These are phyloP conservation scores for Lasioglossum albipes DNA, from an alignment of 1,140 invertebrate species.

Conservation along the genomic window DNA sequence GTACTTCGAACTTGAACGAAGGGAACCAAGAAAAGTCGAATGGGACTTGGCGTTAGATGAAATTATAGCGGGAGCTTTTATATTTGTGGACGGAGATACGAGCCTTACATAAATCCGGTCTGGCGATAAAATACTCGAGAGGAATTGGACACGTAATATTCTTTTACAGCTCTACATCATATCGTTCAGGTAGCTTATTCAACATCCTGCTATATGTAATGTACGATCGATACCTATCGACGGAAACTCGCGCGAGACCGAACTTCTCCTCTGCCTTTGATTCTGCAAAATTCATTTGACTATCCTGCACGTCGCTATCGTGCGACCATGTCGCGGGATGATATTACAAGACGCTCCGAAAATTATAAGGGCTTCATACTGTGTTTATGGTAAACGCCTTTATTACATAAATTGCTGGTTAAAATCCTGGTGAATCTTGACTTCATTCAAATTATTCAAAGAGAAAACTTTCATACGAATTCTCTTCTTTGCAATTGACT, in stretches of 20 bases:
- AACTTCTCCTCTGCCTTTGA: background rate
- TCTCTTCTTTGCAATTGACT: too few relatives aligned
- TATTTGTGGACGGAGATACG: background rate
- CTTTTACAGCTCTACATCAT: constrained; percentile 9
- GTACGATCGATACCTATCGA: background rate
- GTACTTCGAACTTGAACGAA: too few relatives aligned
- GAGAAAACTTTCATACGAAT: too few relatives aligned
- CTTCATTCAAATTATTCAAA: too few relatives aligned
- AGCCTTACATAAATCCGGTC: background rate
- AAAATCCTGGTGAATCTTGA: too few relatives aligned
- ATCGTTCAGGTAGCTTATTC: background rate
- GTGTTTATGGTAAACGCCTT: too few relatives aligned
- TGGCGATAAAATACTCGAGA: background rate
- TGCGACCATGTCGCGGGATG: too few relatives aligned
- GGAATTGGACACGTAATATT: constrained; percentile 8
- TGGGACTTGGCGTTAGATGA: too few relatives aligned
- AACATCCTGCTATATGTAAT: background rate
- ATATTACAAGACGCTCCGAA: too few relatives aligned
- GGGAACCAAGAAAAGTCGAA: too few relatives aligned
- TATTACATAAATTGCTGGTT: too few relatives aligned
- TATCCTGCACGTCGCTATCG: background rate
- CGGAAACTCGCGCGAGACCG: background rate
- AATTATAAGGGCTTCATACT: too few relatives aligned
- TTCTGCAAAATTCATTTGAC: background rate
- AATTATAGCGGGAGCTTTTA: background rate